Conservation (phyloP, 1,140 invertebrate species). For the Ceratina australensis region DNA sequence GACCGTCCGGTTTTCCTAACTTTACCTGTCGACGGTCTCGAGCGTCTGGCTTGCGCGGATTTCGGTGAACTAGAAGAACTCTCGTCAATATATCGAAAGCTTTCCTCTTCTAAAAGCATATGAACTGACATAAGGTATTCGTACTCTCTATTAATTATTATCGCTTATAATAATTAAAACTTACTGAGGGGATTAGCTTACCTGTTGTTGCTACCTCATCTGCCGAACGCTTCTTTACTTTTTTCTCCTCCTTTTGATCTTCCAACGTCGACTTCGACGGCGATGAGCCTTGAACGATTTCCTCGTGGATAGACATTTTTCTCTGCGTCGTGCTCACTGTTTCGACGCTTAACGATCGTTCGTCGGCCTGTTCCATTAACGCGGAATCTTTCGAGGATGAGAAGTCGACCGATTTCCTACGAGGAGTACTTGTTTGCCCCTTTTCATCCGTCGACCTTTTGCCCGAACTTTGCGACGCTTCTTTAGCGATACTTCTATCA, state of each 20-base stretch:
- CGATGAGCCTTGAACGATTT: neutral
- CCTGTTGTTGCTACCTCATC: conserved; percentile 6
- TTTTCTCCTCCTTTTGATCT: conserved; percentile 56
- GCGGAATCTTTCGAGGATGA: conserved; percentile 47
- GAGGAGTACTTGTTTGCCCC: conserved; percentile 66
- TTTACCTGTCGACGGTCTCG: conserved; percentile 70
- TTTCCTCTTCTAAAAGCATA: conserved; percentile 42
- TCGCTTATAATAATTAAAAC: too few species aligned
- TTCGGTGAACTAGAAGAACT: conserved; percentile 72
- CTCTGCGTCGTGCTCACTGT: conserved; percentile 22
- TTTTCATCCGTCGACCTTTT: conserved; percentile 39
- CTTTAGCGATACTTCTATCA: conserved; percentile 43
- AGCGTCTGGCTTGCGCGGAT: conserved; percentile 52
- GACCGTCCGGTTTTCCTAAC: conserved; percentile 47
- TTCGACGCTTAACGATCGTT: conserved; percentile 7
- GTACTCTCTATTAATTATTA: too few species aligned
- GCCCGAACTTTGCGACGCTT: conserved; percentile 9
- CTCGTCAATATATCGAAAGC: conserved; percentile 68
- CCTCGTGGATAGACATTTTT: conserved; percentile 5
- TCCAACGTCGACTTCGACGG: neutral
- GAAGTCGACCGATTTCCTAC: conserved; percentile 68
- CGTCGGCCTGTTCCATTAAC: conserved; percentile 32
- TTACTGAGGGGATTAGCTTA: neutral
- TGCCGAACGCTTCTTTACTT: conserved; percentile 2
- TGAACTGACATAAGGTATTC: neutral